Evolutionary conservation across 92 coral and sea anemone species (phyloP), one percentile per base, ranked within the genome.

Genomic region (Palythoa heliodiscus): DNA sequence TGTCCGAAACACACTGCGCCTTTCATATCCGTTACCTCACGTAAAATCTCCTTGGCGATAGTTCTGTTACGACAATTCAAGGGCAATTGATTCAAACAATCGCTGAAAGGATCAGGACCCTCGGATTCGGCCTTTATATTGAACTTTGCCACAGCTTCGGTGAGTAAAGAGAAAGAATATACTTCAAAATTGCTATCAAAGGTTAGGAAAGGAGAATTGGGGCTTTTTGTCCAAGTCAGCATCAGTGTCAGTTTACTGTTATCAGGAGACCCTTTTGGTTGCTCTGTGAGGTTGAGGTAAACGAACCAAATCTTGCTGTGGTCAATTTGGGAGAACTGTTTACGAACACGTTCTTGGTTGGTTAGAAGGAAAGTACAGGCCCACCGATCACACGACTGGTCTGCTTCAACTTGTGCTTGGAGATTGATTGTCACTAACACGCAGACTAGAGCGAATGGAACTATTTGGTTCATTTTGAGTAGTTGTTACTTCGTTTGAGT

Each of bases 101-200:
- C 77, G 3, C 77, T 73, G 57, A 5, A 73, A 37, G 77, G 25
- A 73, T 73, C 57, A 15, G 52, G 24, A 5, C 20, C 52, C 55
- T 9, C 77, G 57, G 77, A 73, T 4, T 15, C 39, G 20, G 55
- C 77, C 20, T 73, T 25, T 12, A 73, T 19, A 6, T 43, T 73
- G 77, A 73, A 43, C 53, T 9, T 4, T 37, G 54, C 17, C 77
- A 73, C 67, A 24, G 80, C 54, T 75, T 52, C 52, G 7, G 48
- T 15, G 75, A 71, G 75, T 15, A 71, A 0, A 17, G 75, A 71
- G 50, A 71, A 71, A 24, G 75, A 71, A 24, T 24, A 35, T 29
- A 29, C n/a, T 71, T 71, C 75, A 71, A 71, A 71, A 19, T 71
- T 71, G 43, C n/a, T 71, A 48, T 71, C 75, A 71, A 71, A 71